Conservation (phyloP, 2,113 vertebrate species). For the Amia ocellicauda region DNA sequence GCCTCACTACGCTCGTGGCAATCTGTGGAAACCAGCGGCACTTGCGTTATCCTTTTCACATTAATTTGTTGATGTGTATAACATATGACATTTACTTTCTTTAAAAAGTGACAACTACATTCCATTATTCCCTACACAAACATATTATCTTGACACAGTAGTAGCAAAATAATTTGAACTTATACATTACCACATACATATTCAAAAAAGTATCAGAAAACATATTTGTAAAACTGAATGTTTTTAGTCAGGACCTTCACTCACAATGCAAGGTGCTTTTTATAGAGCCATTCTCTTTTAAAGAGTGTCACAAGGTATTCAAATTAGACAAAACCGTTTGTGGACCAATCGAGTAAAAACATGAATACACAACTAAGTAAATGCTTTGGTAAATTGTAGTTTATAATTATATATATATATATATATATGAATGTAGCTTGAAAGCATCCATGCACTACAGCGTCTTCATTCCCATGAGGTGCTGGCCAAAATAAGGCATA, state of each 20-base stretch:
- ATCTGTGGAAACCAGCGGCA: conserved; percentile 38
- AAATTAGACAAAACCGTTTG: too few species aligned
- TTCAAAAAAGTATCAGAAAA: neutral
- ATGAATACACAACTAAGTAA: too few species aligned
- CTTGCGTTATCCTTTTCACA: conserved; percentile 34
- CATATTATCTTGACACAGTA: neutral
- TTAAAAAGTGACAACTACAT: conserved; percentile 13
- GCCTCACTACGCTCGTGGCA: conserved; percentile 52
- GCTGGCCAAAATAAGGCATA: too few species aligned
- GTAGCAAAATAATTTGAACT: neutral
- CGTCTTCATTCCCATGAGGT: too few species aligned
- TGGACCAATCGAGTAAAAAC: too few species aligned
- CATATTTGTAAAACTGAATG: neutral
- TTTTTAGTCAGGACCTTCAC: neutral
- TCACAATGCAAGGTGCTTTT: neutral
- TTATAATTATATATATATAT: too few species aligned
- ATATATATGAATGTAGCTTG: too few species aligned
- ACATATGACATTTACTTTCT: conserved; percentile 49
- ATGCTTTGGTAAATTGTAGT: too few species aligned
- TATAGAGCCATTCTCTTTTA: too few species aligned
- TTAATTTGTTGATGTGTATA: conserved; percentile 49
- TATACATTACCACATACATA: neutral
- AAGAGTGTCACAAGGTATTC: too few species aligned
- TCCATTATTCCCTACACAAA: neutral
- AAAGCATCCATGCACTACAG: too few species aligned